Base-by-base conservation (phyloP, 64 coral and sea anemone genomes). In the Orbicella faveolata region DNA sequence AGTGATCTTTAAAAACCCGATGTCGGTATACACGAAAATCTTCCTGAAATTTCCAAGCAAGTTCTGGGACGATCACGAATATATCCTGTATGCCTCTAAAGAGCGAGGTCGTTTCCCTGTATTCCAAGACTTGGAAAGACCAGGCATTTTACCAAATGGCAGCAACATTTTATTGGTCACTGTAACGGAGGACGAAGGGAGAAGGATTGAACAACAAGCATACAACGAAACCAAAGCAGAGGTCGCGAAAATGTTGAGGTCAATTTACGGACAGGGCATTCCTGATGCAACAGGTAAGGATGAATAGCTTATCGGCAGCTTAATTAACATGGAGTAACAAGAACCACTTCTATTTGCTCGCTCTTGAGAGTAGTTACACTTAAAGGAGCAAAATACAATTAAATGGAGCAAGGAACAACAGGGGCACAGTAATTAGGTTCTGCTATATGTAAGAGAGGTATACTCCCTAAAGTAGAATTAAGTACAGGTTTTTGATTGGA, bases 21-120 rank as follows among this genome's bases (percentile, higher is more conserved):
- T 89, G 57, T 87, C 86, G 25, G 69, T 54, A 25, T 89, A 92
- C 64, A 92, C 94, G 2, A 89, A 92, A 26, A 92, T 92, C 76
- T 96, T 86, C 36, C 79, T 92, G 11, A 92, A 89, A 74, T 96
- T 96, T 75, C 90, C 90, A 8, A 86, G 23, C 3, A 78, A 83
- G 53, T 96, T 96, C 61, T 96, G 94, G 94, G 94, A 96, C 36
- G 75, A 92, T 14, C 70, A 39, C 26, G 87, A 96, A 54, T 96
- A 64, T 13, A 92, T 96, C 25, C 73, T 88, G 30, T 67, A 92
- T 61, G 87, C 73, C 9, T 82, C 89, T 6, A 69, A 63, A 41
- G 54, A 36, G 2, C 76, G 73, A 36, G 90, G 79, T 9, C 78
- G 64, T 41, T 96, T 92, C 74, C 87, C 90, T 19, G 33, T 77